These are phyloP conservation scores for Falco punctatus DNA, from an alignment of 2,113 vertebrate species.

Conservation along the genomic window DNA sequence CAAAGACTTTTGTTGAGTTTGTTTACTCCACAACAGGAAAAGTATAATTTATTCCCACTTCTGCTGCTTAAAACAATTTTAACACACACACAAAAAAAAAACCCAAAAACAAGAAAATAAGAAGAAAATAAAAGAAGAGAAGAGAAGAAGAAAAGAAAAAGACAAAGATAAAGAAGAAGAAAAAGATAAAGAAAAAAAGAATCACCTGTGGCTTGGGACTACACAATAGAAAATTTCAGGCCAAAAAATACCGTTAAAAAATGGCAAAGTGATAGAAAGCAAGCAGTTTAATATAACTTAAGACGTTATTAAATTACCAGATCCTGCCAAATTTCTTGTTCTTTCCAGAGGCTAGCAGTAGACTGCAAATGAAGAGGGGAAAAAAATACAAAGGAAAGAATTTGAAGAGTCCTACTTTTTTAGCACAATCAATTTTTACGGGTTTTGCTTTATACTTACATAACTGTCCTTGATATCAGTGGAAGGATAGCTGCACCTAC, in stretches of 20 bases:
- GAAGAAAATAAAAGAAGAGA: background rate
- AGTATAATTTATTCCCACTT: background rate
- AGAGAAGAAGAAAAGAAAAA: too few species aligned
- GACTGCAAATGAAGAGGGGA: background rate
- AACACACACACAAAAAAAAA: background rate
- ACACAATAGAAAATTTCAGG: constrained; percentile 12
- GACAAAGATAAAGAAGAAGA: background rate
- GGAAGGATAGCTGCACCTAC: background rate
- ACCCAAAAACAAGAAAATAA: too few species aligned
- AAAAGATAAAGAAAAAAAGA: background rate
- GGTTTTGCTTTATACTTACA: background rate
- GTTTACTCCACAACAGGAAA: background rate
- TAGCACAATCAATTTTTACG: background rate
- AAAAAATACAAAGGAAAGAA: background rate
- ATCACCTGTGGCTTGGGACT: background rate
- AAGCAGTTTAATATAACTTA: background rate
- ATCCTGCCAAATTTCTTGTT: background rate
- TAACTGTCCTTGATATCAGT: background rate
- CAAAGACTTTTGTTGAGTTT: background rate
- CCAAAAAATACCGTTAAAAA: background rate
- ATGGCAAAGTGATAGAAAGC: background rate
- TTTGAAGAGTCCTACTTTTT: background rate
- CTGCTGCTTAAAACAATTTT: background rate
- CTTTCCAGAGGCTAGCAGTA: background rate
- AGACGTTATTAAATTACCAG: background rate